Evolutionary conservation across 2,797 vertebrate species (phyloP), one percentile per base, ranked within the genome.

Genomic region (Bradypus variegatus): DNA sequence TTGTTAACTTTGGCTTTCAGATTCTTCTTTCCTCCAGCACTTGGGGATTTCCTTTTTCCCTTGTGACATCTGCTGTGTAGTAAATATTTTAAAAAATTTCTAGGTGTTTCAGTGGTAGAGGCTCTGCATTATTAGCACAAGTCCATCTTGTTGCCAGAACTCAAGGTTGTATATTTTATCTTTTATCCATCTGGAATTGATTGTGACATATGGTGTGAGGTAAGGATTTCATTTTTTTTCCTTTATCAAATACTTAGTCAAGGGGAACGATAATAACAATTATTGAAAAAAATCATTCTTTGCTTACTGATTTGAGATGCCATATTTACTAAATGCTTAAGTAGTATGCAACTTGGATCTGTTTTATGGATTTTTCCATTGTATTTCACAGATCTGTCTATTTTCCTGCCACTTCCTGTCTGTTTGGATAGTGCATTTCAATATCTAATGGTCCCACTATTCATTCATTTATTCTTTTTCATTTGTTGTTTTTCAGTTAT

Each of bases 101-200:
- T 91, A 76, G 60, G 86, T 88, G 67, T 85, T 86, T 69, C 50
- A 69, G n/a, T 69, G 70, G 78, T 87, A 16, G 36, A 64, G 25
- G 23, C 45, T 93, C 85, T 73, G 64, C 67, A 85, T 95, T 92
- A 85, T 95, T 90, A 94, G 85, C 91, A 92, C 88, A 91, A 50
- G 88, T 65, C 50, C n/a, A 53, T 69, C 75, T 89, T 60, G 41
- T 76, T 87, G 91, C 90, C 90, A 94, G 90, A 91, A 84, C 67
- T 90, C 53, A 5, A 82, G 72, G 75, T 84, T 45, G 29, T 78
- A 13, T 91, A 45, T 89, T 94, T 94, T 94, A 85, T 88, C 79
- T 90, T 92, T 86, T 31, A 10, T 77, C 33, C 67, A 72, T 88
- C 83, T 93, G 90, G 92, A 89, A 53, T 91, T 90, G 87, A 72